A percentile compares a stretch with the other conserved stretches of the same genome.
These are phyloP conservation scores for Phrynocephalus guinanensis DNA, from an alignment of 2,797 vertebrate genomes.

Conservation along the genomic window DNA sequence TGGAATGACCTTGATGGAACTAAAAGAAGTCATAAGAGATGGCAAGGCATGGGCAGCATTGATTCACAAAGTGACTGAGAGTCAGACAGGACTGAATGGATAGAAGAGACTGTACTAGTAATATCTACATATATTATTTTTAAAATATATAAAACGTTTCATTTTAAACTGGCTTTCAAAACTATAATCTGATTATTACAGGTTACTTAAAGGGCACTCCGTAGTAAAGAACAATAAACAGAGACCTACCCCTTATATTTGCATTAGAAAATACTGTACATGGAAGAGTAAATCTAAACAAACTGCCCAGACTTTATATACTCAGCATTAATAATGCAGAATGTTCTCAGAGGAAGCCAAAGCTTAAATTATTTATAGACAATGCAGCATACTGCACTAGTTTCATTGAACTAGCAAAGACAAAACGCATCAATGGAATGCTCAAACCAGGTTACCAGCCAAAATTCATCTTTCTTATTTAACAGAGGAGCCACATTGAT, in stretches of 20 bases:
- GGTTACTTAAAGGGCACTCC: background rate
- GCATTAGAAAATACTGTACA: background rate
- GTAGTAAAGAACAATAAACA: background rate
- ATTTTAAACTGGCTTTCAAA: background rate
- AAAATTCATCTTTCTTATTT: conserved; percentile 20
- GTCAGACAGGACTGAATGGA: background rate
- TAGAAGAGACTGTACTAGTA: background rate
- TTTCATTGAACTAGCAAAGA: conserved; percentile 20
- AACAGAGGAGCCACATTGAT: background rate
- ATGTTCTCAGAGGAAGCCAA: conserved; percentile 16
- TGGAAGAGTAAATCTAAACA: conserved; percentile 20
- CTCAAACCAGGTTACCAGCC: conserved; percentile 9
- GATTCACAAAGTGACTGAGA: too few relatives aligned
- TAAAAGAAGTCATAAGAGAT: too few relatives aligned
- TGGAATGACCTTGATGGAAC: too few relatives aligned
- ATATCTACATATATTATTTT: background rate
- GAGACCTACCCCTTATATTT: background rate
- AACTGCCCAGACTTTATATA: conserved; percentile 29
- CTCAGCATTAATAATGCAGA: conserved; percentile 39
- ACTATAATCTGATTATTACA: background rate
- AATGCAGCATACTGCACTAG: conserved; percentile 9
- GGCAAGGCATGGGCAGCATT: too few relatives aligned
- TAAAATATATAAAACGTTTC: background rate
- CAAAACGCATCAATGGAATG: conserved; percentile 6
- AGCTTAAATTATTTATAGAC: conserved; percentile 36